phyloP scores from a whole-genome alignment of 2,888 invertebrate species.

The Entomobrya proxima region DNA sequence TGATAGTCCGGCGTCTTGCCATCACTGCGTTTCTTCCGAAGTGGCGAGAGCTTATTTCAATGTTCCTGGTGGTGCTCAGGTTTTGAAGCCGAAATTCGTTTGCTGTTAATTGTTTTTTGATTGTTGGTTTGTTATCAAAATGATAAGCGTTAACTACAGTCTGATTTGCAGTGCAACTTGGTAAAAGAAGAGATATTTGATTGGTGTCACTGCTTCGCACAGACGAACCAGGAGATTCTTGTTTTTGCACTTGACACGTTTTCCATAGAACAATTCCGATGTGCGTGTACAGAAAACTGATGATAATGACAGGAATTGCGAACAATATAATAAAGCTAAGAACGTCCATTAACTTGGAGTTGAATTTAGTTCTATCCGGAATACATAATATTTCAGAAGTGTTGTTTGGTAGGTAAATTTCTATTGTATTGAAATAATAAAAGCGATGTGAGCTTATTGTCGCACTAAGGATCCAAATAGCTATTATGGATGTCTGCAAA shows the following conservation, averaged over 20 bases:
- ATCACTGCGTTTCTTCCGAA: conserved; percentile 80
- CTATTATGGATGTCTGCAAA: conserved; percentile 84
- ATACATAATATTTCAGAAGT: conserved; percentile 85
- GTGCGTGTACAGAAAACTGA: conserved; percentile 87
- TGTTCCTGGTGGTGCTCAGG: conserved; percentile 60
- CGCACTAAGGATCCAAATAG: conserved; percentile 90
- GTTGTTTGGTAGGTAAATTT: conserved; percentile 80
- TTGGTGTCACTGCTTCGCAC: conserved; percentile 66
- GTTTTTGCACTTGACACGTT: conserved; percentile 76
- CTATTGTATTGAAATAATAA: conserved; percentile 88
- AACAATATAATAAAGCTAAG: conserved; percentile 90
- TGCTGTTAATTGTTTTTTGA: conserved; percentile 21
- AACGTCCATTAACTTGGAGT: conserved; percentile 87
- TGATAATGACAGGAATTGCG: conserved; percentile 87
- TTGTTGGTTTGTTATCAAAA: neutral
- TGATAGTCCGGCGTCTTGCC: conserved; percentile 89
- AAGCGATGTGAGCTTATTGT: conserved; percentile 90
- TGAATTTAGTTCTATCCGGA: conserved; percentile 85
- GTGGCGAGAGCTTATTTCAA: conserved; percentile 69
- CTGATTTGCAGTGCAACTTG: no score
- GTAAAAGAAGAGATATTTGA: conserved; percentile 41
- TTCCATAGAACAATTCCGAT: conserved; percentile 91
- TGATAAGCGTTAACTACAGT: no score
- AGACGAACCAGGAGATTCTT: conserved; percentile 40
- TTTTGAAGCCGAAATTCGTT: conserved; percentile 41